Percentiles rank a stretch among this genome's conserved stretches.
Conservation (phyloP, 2,888 invertebrate genomes). For the Laspeyria flexula region DNA sequence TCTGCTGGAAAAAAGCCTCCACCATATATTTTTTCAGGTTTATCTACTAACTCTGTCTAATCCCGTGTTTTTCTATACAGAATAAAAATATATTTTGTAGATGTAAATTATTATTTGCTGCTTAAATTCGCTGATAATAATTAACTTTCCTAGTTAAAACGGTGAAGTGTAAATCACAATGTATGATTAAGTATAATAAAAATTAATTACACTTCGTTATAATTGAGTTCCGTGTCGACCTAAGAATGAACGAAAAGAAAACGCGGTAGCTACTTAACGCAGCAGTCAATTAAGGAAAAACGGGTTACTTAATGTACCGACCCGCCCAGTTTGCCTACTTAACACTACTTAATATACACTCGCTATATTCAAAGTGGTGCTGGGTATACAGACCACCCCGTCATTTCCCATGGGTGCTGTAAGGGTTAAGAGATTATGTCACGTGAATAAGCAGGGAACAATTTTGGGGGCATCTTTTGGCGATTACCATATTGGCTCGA, state of each 20-base stretch:
- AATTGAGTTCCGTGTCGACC: neutral
- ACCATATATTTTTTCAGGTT: no score
- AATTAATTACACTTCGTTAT: neutral
- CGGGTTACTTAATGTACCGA: slow-evolving; percentile 10
- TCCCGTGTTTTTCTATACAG: no score
- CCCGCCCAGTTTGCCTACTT: slow-evolving; percentile 2
- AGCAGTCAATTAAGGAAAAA: slow-evolving; percentile 13
- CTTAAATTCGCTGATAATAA: no score
- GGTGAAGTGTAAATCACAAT: neutral
- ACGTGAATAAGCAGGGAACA: slow-evolving; percentile 10
- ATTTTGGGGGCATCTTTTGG: slow-evolving; percentile 5
- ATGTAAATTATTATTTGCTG: no score
- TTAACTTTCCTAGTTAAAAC: neutral
- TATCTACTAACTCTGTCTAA: no score
- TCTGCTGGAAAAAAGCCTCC: no score
- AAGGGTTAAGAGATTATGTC: slow-evolving; percentile 18
- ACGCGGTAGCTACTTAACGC: slow-evolving; percentile 2
- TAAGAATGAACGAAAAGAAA: slow-evolving; percentile 10
- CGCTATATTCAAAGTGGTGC: slow-evolving; percentile 12
- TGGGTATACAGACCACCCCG: slow-evolving; percentile 5
- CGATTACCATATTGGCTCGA: slow-evolving; percentile 2
- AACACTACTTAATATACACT: slow-evolving; percentile 14
- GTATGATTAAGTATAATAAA: neutral
- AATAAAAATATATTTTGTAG: no score
- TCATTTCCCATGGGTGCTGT: slow-evolving; percentile 12